These are phyloP conservation scores for Cynocephalus volans DNA, from an alignment of 2,113 vertebrate genomes.

Conservation along the genomic window DNA sequence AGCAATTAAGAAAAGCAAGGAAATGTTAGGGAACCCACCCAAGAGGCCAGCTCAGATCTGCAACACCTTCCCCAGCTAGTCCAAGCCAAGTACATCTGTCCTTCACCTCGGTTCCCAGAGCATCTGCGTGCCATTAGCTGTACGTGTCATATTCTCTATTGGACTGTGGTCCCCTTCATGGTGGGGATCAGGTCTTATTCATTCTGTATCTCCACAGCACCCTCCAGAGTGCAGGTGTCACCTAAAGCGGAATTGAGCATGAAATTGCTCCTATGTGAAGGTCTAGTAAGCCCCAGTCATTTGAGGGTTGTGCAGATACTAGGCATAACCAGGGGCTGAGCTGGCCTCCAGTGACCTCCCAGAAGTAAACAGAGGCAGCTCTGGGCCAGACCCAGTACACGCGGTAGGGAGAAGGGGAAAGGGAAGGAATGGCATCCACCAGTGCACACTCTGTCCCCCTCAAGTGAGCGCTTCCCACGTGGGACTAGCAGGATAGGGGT, in stretches of 20 bases:
- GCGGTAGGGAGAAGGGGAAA: not conserved
- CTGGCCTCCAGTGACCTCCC: not conserved
- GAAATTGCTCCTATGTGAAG: not conserved
- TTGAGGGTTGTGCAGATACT: not conserved
- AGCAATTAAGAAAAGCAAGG: conserved; percentile 56
- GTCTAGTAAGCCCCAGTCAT: not conserved
- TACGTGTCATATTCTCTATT: not conserved
- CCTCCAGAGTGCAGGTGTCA: not conserved
- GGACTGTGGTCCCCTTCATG: not conserved
- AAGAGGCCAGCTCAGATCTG: not conserved
- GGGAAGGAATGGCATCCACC: not conserved
- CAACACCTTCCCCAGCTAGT: not conserved
- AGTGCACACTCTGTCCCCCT: not conserved
- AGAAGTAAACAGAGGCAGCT: not conserved
- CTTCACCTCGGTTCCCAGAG: not conserved
- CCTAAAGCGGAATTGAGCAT: not conserved
- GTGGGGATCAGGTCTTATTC: not conserved
- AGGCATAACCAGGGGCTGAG: not conserved
- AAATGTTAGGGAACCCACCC: not conserved
- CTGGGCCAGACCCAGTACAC: not conserved
- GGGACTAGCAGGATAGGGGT: not conserved
- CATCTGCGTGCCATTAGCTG: not conserved
- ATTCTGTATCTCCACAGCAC: not conserved
- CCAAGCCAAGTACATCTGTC: not conserved
- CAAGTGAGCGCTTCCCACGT: not conserved